Evolutionary conservation across 2,797 vertebrate species (phyloP).

Genomic region (Rhinoraja longicauda): DNA sequence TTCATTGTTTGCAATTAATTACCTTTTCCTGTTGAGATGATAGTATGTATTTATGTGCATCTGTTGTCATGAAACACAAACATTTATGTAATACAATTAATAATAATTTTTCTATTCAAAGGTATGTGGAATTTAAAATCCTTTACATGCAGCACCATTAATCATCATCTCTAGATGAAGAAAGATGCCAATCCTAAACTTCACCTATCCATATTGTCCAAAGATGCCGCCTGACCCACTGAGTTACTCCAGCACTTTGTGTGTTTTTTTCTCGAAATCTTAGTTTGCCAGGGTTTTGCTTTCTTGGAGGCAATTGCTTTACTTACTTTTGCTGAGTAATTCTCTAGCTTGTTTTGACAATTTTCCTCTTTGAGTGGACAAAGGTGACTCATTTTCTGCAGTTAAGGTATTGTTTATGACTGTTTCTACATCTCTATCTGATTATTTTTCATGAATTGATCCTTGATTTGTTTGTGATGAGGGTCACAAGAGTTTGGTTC

Average conservation of each 20-base stretch:
- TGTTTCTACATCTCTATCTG: neutral
- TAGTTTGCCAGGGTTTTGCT: neutral
- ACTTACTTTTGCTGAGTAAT: neutral
- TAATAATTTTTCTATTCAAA: neutral
- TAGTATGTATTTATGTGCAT: neutral
- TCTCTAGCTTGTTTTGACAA: neutral
- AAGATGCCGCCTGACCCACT: too few species aligned
- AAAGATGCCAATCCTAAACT: too few species aligned
- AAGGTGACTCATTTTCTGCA: neutral
- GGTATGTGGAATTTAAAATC: neutral
- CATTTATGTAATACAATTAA: neutral
- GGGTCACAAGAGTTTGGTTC: neutral
- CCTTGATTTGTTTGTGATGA: neutral
- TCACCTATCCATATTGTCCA: too few species aligned
- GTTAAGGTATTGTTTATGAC: neutral
- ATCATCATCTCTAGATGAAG: neutral
- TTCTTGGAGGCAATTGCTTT: neutral
- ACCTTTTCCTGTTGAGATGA: neutral
- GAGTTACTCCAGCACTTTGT: too few species aligned
- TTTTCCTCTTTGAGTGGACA: neutral
- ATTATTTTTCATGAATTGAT: neutral
- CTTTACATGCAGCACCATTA: neutral
- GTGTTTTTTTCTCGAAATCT: neutral
- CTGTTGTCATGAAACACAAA: neutral
- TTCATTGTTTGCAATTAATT: neutral